Base-by-base conservation (phyloP, 2,113 vertebrate species). In the Chamaetylas fuelleborni region DNA sequence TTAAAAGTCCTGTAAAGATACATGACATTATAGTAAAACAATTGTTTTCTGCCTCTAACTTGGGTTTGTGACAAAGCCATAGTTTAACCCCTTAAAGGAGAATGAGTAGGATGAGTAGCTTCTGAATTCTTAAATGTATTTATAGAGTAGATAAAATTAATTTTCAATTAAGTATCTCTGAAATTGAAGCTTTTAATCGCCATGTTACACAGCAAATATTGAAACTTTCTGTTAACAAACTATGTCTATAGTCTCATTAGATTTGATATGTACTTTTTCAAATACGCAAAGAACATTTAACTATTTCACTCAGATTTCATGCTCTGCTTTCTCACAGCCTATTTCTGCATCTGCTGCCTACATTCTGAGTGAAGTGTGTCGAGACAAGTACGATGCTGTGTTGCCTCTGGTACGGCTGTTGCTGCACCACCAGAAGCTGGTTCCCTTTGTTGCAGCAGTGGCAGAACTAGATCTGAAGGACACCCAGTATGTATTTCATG, bases 341-440 rank as follows among this genome's bases (percentile, higher is more conserved):
- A 98, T 99, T 97, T 99, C 99, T 53, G 99, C 99, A 26, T 99
- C 99, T 80, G 98, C 99, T 96, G 99, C 98, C 72, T 99, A 99
- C 96, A 99, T 99, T 96, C 96, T 99, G 97, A 98, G 99, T 86
- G 99, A 99, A 95, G 98, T 99, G 73, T 99, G 98, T 97, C 97
- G 98, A 94, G 99, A 99, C 97, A 98, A 99, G 91, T 99, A 98
- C 4, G 99, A 99, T 91, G 99, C 98, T 12, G 98, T 99, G 83
- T 98, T 99, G 92, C 99, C 99, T 25, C 98, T 98, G 64, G 99
- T 99, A 18, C 98, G 99, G 69, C 97, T 99, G 72, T 97, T 99
- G 94, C 98, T 99, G 60, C 99, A 99, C 96, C 98, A 99, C 97
- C 98, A 98, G 96, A 98, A 99, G 93, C 98, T 99, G 87, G 99